Conservation (phyloP, 2,113 vertebrate species). For the Lamprologus sp. region DNA sequence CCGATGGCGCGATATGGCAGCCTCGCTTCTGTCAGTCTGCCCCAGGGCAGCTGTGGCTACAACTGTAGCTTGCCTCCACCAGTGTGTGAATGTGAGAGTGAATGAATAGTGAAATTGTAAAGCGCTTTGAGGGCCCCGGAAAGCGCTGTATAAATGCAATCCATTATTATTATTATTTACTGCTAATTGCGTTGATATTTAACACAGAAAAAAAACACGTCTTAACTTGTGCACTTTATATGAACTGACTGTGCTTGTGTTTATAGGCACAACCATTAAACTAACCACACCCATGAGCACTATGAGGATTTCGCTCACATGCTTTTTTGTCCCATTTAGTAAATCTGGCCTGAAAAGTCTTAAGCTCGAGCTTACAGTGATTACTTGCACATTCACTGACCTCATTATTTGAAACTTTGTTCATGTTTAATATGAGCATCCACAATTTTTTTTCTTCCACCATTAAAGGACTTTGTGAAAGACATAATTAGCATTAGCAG, state of each 20-base stretch:
- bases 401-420: background rate
- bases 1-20: accelerated
- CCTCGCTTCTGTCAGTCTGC: background rate
- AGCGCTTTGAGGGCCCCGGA: background rate
- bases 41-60: background rate
- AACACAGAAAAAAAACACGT: background rate
- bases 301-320: background rate
- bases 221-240: background rate
- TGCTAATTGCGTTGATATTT: background rate
- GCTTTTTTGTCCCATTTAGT: background rate
- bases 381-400: background rate
- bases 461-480: background rate
- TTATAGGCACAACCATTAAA: background rate
- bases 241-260: background rate
- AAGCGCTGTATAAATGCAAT: background rate
- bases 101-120: background rate
- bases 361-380: background rate
- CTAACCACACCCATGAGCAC: background rate
- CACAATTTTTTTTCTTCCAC: background rate
- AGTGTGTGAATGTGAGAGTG: background rate
- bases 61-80: background rate
- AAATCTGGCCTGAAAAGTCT: background rate
- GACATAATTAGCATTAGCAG: background rate
- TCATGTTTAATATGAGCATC: background rate
- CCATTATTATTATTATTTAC: background rate